Conservation (phyloP, 2,888 invertebrate genomes). For the Agriopis leucophaearia region DNA sequence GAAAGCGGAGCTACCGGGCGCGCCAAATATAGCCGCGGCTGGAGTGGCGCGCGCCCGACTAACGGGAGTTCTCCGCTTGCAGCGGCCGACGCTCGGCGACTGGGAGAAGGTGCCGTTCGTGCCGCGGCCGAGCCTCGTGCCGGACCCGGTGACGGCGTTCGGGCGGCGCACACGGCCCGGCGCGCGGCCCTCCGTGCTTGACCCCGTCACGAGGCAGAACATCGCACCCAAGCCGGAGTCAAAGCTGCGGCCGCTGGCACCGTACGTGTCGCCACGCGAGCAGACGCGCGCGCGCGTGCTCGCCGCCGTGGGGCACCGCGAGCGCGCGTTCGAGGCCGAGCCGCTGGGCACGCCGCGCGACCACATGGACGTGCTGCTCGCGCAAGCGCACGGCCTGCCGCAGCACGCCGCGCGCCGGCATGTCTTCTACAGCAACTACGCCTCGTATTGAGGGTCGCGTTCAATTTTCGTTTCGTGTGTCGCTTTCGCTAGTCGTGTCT, state of each 20-base stretch:
- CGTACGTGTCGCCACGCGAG: slow-evolving; percentile 90
- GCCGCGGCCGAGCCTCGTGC: slow-evolving; percentile 93
- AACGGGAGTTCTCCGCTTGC: slow-evolving; percentile 87
- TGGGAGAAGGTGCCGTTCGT: slow-evolving; percentile 96
- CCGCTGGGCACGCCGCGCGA: slow-evolving; percentile 87
- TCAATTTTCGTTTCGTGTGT: slow-evolving; percentile 65
- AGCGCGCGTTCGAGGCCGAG: slow-evolving; percentile 86
- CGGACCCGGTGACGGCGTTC: slow-evolving; percentile 94
- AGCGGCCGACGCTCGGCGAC: slow-evolving; percentile 91
- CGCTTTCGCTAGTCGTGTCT: slow-evolving; percentile 77
- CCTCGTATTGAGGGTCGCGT: slow-evolving; percentile 73
- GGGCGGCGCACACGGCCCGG: slow-evolving; percentile 88
- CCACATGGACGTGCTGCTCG: slow-evolving; percentile 89
- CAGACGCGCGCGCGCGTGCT: slow-evolving; percentile 88
- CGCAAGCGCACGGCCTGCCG: slow-evolving; percentile 87
- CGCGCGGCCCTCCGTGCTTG: slow-evolving; percentile 77
- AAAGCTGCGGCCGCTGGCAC: slow-evolving; percentile 87
- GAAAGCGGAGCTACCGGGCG: slow-evolving; percentile 81
- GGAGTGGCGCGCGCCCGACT: slow-evolving; percentile 81
- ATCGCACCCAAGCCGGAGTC: slow-evolving; percentile 88
- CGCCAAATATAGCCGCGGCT: slow-evolving; percentile 87
- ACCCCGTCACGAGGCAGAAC: slow-evolving; percentile 87
- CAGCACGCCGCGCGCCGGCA: slow-evolving; percentile 79
- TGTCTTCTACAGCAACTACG: slow-evolving; percentile 85
- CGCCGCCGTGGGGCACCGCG: slow-evolving; percentile 85